Percentiles rank a stretch among this genome's conserved stretches.
These are phyloP conservation scores for Belgica antarctica DNA, from an alignment of 2,888 invertebrate species.

Conservation along the genomic window DNA sequence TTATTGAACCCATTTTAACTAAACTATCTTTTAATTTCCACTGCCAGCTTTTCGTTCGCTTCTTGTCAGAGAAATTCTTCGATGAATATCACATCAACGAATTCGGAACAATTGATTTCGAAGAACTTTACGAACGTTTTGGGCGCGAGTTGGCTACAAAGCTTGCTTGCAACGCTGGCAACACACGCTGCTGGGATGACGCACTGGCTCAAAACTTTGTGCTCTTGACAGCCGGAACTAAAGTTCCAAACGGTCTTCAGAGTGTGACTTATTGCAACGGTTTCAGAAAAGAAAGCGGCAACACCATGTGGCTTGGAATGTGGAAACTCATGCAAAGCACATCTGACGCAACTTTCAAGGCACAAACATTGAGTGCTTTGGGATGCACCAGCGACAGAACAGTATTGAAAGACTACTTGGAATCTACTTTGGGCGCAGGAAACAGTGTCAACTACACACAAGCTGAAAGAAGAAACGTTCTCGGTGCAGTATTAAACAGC, in stretches of 20 bases:
- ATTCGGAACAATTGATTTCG: neutral
- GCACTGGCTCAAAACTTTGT: neutral
- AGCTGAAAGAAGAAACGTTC: conserved; percentile 24
- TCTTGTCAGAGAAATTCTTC: conserved; percentile 16
- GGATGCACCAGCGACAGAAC: conserved; percentile 13
- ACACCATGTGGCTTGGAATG: conserved; percentile 20
- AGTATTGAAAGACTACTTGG: conserved; percentile 15
- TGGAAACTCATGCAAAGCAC: neutral
- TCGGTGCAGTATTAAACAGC: neutral
- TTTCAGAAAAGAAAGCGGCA: neutral
- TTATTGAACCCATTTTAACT: too few relatives aligned
- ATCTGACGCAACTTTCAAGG: conserved; percentile 3
- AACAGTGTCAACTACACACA: conserved; percentile 26
- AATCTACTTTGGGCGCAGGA: neutral
- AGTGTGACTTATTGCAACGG: conserved; percentile 7
- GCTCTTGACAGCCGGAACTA: neutral
- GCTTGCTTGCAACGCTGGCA: conserved; percentile 25
- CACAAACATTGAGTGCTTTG: neutral
- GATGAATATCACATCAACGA: neutral
- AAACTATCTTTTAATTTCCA: neutral
- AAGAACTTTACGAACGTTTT: conserved; percentile 13
- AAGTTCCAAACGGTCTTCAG: conserved; percentile 14
- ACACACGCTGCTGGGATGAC: conserved; percentile 1
- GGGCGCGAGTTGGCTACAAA: neutral
- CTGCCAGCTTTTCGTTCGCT: neutral